These are phyloP conservation scores for Dugesia japonica DNA, from an alignment of 2,888 invertebrate species.

Conservation along the genomic window DNA sequence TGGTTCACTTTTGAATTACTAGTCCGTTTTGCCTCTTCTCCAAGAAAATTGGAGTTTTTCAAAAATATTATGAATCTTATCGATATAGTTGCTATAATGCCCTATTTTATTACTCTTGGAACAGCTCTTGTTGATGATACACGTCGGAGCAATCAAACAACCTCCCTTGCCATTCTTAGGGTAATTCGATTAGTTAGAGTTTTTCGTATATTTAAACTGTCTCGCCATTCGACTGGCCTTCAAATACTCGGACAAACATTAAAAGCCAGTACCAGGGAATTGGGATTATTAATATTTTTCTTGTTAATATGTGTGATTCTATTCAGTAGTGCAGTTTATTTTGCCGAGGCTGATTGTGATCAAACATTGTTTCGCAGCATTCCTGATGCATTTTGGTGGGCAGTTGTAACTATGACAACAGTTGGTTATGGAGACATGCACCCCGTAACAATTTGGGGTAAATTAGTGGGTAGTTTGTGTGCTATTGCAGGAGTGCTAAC, in stretches of 20 bases:
- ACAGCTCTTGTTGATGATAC: constrained; percentile 66
- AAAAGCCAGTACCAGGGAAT: constrained; percentile 96
- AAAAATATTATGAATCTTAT: constrained; percentile 98
- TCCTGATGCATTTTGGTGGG: constrained; percentile 87
- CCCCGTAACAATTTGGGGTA: constrained; percentile 94
- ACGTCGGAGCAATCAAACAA: constrained; percentile 39
- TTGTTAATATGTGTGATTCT: constrained; percentile 91
- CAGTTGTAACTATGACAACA: constrained; percentile 81
- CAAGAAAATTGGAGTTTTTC: constrained; percentile 94
- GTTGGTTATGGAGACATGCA: constrained; percentile 99
- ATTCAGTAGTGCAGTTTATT: constrained; percentile 84
- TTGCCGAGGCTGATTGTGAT: constrained; percentile 77
- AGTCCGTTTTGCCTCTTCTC: constrained; percentile 94
- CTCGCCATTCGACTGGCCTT: constrained; percentile 95
- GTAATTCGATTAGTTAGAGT: constrained; percentile 96
- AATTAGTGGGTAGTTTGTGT: constrained; percentile 76
- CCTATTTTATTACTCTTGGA: constrained; percentile 96
- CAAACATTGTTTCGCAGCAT: constrained; percentile 83
- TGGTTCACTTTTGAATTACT: constrained; percentile 90
- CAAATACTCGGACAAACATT: constrained; percentile 94
- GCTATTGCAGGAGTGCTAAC: constrained; percentile 98
- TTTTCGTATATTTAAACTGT: constrained; percentile 97
- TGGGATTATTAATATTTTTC: constrained; percentile 98
- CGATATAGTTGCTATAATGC: constrained; percentile 96
- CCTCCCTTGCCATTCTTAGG: constrained; percentile 72